These are phyloP conservation scores for Rhagoletis zephyria DNA, from an alignment of 1,140 invertebrate genomes.

Conservation along the genomic window DNA sequence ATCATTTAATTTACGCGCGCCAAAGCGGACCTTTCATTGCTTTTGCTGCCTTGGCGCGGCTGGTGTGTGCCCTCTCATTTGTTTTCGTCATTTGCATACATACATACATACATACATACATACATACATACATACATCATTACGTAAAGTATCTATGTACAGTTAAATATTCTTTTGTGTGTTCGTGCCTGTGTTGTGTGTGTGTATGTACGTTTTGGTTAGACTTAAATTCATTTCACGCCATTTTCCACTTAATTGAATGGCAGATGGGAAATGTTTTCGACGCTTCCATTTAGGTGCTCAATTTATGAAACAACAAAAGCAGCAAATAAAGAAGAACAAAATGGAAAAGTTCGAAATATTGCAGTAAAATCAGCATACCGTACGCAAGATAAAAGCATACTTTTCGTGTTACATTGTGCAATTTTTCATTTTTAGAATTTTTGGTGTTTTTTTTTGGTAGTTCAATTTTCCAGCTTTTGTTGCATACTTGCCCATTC, in stretches of 20 bases:
- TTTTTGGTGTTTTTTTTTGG: too few species aligned
- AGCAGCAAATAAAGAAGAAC: too few species aligned
- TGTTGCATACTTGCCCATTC: too few species aligned
- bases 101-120: neutral
- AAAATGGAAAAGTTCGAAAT: too few species aligned
- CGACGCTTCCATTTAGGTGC: neutral
- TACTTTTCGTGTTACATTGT: too few species aligned
- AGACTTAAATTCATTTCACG: neutral
- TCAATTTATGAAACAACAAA: neutral
- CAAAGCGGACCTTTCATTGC: neutral
- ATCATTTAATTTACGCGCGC: constrained; percentile 48
- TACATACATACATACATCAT: neutral
- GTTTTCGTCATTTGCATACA: neutral
- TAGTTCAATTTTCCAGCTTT: too few species aligned
- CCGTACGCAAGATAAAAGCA: too few species aligned
- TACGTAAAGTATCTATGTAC: neutral
- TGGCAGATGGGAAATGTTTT: neutral
- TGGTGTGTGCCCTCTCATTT: neutral
- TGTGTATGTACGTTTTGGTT: neutral
- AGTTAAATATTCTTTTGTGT: neutral
- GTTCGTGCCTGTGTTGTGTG: neutral
- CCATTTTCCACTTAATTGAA: constrained; percentile 2
- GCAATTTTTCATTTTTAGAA: too few species aligned
- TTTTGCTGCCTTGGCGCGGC: neutral
- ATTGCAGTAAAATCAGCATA: too few species aligned